Base-by-base conservation (phyloP, 64 coral and sea anemone species). In the Actinia equina region DNA sequence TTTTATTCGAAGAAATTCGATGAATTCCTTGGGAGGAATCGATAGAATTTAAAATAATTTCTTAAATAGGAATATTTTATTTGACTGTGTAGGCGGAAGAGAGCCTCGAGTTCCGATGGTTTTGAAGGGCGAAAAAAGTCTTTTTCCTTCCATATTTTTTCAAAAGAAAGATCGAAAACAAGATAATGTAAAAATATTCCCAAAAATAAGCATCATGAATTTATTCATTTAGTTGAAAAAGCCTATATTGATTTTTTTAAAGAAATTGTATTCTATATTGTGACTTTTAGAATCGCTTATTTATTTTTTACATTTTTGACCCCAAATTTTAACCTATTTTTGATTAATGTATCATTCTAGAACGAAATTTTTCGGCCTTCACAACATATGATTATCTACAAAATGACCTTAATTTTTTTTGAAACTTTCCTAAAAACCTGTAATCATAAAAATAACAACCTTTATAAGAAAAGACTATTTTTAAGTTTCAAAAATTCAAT, bases 81-180 rank as follows among this genome's bases (percentile, higher is more conserved):
- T 49, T 27, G 69, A 30, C 8, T 30, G 69, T 74, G 69, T 74
- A 74, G 69, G 69, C 69, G 69, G 69, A 74, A 74, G 25, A 10
- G 7, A 4, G 5, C 13, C 25, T 74, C 22, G 5, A 74, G 69
- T 74, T 74, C 69, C 69, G 69, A 74, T 74, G 26, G 69, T 27
- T 74, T 74, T 74, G 27, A 74, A 74, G 69, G 69, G 69, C 69
- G 69, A 74, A 74, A 57, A 57, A n/a, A 30, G 69, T 13, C 26
- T 14, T 74, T 30, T 74, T 42, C 7, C 46, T 49, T 22, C 20
- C 62, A 65, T 65, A 22, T 74, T 74, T 37, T 74, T 74, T 41
- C 26, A 3, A 37, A 41, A 74, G 26, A 41, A 41, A n/a, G 69
- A 74, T 74, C n/a, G 20, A 42, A 30, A 9, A 74, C 69, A 8